Percentiles rank a stretch among this genome's conserved stretches.
phyloP scores from a whole-genome alignment of 2,113 vertebrate genomes.

The Lanius collurio region DNA sequence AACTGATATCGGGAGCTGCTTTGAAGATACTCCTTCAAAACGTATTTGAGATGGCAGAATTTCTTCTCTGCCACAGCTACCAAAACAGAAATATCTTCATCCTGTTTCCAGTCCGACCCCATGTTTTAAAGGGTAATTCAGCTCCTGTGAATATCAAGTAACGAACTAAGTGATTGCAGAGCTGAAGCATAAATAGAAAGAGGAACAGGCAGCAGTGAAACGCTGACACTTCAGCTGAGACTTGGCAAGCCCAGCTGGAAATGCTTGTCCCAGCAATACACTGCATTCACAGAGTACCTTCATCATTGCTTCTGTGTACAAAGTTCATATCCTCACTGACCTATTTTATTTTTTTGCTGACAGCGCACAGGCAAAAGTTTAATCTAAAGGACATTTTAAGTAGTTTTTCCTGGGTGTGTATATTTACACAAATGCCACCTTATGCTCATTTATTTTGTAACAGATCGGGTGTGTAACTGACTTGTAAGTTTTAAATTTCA shows the following conservation, averaged over 20 bases:
- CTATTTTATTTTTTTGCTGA: neutral
- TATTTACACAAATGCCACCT: neutral
- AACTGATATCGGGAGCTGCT: neutral
- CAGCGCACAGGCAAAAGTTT: neutral
- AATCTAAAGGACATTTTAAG: neutral
- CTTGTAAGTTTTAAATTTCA: neutral
- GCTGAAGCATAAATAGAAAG: conserved; percentile 55
- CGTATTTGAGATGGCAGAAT: neutral
- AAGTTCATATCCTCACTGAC: neutral
- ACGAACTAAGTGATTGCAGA: neutral
- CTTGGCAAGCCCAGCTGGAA: conserved; percentile 43
- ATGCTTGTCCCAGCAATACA: neutral
- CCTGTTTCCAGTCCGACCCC: neutral
- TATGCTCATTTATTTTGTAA: neutral
- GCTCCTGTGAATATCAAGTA: conserved; percentile 16
- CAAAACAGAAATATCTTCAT: neutral
- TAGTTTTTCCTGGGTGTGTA: neutral
- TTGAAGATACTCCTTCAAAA: neutral
- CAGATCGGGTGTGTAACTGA: neutral
- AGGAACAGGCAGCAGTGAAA: conserved; percentile 37
- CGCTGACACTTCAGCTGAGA: conserved; percentile 7
- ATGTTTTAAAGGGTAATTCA: conserved; percentile 20
- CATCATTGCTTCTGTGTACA: neutral
- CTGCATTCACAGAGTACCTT: neutral
- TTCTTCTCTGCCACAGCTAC: neutral